Evolutionary conservation across 2,888 invertebrate genomes (phyloP), one percentile per base, ranked within the genome.

Genomic region (Xylocampa areola): DNA sequence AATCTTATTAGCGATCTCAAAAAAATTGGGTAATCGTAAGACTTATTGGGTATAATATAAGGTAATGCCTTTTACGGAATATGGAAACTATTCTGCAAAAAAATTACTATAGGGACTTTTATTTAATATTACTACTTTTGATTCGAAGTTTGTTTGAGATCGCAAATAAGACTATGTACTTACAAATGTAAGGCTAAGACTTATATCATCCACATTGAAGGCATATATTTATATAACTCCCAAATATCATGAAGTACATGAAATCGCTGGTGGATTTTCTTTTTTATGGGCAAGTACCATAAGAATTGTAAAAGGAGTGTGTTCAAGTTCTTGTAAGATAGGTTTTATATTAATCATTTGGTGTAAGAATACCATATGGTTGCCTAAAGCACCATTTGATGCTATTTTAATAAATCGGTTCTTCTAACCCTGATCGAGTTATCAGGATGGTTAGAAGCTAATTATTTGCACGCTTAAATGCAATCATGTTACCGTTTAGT

Each of bases 401-500:
- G 37, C 6, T 17, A 25, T 33, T 19, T 21, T 36, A 45, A 16
- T 51, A 19, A 45, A 40, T 57, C 8, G 61, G 54, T 60, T 54
- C 67, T 60, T 60, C 43, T 48, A 35, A 39, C 30, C 36, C 23
- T 36, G 25, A 45, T 45, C 4, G 4, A 23, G 23, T 33, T 62
- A 39, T 30, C n/a, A 27, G 32, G 49, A 17, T 39, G n/a, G 13
- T 52, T 68, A 45, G 30, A 47, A 37, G 36, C 37, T 57, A 45
- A 17, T 67, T 68, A 68, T 64, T 54, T 69, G 78, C 78, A 74
- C 70, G 75, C 73, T 68, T 79, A 68, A 54, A 68, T 68, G 68
- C 73, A 70, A 71, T 63, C 67, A 80, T 76, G 83, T 83, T 83
- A 83, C 83, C 83, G 70, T 62, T 48, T 75, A 76, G 75, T 64